These are phyloP conservation scores for Stichodactyla mertensii DNA, from an alignment of 64 coral and sea anemone species.

Conservation along the genomic window DNA sequence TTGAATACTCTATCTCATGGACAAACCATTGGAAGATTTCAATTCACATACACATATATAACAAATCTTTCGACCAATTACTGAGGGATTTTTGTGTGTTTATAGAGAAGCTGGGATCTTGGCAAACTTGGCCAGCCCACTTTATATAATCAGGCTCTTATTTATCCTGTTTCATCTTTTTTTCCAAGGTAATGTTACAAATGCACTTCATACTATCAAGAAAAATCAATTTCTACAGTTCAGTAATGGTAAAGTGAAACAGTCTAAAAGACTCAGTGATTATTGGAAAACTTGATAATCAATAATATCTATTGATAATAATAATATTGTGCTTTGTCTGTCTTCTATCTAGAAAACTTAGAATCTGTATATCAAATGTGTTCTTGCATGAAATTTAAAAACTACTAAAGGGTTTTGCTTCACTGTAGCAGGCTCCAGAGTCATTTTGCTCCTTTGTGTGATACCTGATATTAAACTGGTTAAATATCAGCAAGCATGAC, in stretches of 20 bases:
- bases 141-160: too few species aligned
- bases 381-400: too few species aligned
- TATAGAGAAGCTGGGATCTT: background rate
- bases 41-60: too few species aligned
- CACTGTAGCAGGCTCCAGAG: too few species aligned
- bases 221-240: constrained; percentile 77
- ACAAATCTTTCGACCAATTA: too few species aligned
- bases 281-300: constrained; percentile 47
- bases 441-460: too few species aligned
- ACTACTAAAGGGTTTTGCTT: too few species aligned
- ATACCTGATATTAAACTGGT: too few species aligned
- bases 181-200: constrained; percentile 71
- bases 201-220: constrained; percentile 80
- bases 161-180: background rate
- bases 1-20: too few species aligned
- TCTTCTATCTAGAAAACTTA: constrained; percentile 1
- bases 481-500: too few species aligned
- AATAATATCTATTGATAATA: background rate
- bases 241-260: constrained; percentile 22
- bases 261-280: constrained; percentile 43
- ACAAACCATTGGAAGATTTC: too few species aligned
- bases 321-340: background rate
- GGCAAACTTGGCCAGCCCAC: background rate
- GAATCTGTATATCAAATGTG: background rate
- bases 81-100: too few species aligned